Evolutionary conservation across 2,797 vertebrate species (phyloP).

Genomic region (Sebastiscus tertius): DNA sequence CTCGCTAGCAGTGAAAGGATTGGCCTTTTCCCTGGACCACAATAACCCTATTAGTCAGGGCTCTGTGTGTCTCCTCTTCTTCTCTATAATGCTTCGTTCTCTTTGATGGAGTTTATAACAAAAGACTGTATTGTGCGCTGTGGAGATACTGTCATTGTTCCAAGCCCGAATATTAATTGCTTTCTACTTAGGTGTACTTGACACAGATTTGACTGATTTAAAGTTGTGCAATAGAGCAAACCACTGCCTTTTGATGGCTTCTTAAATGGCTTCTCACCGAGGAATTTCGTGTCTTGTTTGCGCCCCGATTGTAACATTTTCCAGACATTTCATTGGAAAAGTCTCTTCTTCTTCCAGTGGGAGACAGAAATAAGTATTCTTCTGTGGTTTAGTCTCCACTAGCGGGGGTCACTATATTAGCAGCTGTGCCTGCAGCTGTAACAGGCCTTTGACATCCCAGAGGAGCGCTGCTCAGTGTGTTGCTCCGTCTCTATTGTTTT

Average conservation of each 20-base stretch:
- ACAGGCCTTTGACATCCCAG: constrained; percentile 54
- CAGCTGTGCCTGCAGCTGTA: constrained; percentile 74
- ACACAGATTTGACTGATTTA: constrained; percentile 29
- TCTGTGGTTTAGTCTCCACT: constrained; percentile 43
- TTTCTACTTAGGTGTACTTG: constrained; percentile 17
- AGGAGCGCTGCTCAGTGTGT: constrained; percentile 56
- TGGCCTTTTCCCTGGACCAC: constrained; percentile 48
- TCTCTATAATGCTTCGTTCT: constrained; percentile 5
- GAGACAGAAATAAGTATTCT: constrained; percentile 35
- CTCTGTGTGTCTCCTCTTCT: constrained; percentile 28
- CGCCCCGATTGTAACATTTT: constrained; percentile 27
- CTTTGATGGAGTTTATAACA: constrained; percentile 32
- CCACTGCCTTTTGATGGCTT: constrained; percentile 14
- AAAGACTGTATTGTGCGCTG: constrained; percentile 15
- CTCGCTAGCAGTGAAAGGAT: constrained; percentile 28
- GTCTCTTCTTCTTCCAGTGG: constrained; percentile 15
- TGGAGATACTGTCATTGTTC: constrained; percentile 5
- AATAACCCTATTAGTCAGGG: constrained; percentile 52
- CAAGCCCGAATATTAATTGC: constrained; percentile 25
- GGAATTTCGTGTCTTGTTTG: constrained; percentile 17
- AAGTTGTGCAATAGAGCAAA: constrained; percentile 11
- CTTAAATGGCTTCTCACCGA: constrained; percentile 17
- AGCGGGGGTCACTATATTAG: constrained; percentile 48
- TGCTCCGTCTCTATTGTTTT: constrained; percentile 51
- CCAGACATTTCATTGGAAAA: constrained; percentile 30